A percentile compares a stretch with the other conserved stretches of the same genome.
Evolutionary conservation across 2,888 invertebrate genomes (phyloP).

Genomic region (Cephus nigrinus): DNA sequence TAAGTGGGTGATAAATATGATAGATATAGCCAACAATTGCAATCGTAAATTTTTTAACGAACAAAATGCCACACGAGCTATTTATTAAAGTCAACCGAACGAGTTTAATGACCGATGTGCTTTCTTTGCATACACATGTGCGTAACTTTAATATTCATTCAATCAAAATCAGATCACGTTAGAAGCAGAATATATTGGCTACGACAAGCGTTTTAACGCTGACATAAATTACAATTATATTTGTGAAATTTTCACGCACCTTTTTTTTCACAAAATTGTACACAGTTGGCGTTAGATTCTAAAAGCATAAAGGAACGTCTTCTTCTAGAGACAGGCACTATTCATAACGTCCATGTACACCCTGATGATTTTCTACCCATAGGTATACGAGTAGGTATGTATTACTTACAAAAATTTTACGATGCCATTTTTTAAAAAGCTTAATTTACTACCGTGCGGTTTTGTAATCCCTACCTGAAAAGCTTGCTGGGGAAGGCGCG

Average conservation of each 20-base stretch:
- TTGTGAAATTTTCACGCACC: not conserved
- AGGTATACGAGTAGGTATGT: not conserved
- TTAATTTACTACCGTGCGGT: conserved; percentile 54
- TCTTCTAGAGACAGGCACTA: too few species aligned
- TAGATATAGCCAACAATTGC: conserved; percentile 49
- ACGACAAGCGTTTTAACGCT: not conserved
- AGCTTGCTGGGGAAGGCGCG: not conserved
- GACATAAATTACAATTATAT: not conserved
- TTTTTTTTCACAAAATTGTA: not conserved
- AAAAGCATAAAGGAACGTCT: too few species aligned
- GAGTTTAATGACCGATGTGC: conserved; percentile 43
- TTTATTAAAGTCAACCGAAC: conserved; percentile 43
- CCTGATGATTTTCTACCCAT: not conserved
- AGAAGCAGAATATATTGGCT: not conserved
- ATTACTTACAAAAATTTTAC: conserved; percentile 20
- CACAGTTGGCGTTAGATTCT: not conserved
- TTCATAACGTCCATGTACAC: too few species aligned
- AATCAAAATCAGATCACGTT: not conserved
- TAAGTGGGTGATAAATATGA: conserved; percentile 58
- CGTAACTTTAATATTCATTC: not conserved
- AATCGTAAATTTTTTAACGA: conserved; percentile 48
- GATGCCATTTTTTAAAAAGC: conserved; percentile 51
- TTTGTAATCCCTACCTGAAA: conserved; percentile 52
- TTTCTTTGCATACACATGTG: not conserved
- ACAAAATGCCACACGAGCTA: conserved; percentile 21